phyloP scores from a whole-genome alignment of 2,888 invertebrate species.

The Pterostichus madidus region DNA sequence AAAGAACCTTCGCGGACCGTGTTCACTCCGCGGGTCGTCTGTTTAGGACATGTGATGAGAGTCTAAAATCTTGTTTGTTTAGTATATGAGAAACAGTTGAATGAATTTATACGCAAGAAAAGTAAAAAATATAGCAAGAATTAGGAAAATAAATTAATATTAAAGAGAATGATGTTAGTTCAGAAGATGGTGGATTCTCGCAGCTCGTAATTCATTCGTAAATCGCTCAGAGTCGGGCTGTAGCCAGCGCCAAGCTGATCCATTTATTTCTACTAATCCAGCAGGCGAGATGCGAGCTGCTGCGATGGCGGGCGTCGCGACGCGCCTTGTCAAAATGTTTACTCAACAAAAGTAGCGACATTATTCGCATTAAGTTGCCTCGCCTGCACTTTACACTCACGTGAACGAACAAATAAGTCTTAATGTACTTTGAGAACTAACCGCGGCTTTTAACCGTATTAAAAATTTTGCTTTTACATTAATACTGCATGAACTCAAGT shows the following conservation, averaged over 20 bases:
- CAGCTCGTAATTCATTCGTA: constrained; percentile 52
- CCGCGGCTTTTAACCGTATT: constrained; percentile 14
- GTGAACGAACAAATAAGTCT: constrained; percentile 33
- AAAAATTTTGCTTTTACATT: background rate
- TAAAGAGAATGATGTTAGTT: constrained; percentile 9
- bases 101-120: background rate
- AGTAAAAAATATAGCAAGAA: constrained; percentile 6
- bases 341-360: constrained; percentile 60
- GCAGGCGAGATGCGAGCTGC: constrained; percentile 11
- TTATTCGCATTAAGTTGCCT: constrained; percentile 40
- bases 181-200: constrained; percentile 28
- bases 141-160: constrained; percentile 11
- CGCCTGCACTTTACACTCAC: background rate
- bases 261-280: constrained; percentile 60
- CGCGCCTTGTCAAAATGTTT: constrained; percentile 54
- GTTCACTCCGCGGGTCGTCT: no score
- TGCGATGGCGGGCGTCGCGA: background rate
- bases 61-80: no score
- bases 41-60: no score
- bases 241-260: constrained; percentile 9
- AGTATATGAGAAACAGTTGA: background rate
- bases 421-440: constrained; percentile 34
- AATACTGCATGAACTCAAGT: background rate
- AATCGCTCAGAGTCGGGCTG: constrained; percentile 27
- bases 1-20: no score